Evolutionary conservation across 2,797 vertebrate species (phyloP).

Genomic region (Coranthus polyacanthus): DNA sequence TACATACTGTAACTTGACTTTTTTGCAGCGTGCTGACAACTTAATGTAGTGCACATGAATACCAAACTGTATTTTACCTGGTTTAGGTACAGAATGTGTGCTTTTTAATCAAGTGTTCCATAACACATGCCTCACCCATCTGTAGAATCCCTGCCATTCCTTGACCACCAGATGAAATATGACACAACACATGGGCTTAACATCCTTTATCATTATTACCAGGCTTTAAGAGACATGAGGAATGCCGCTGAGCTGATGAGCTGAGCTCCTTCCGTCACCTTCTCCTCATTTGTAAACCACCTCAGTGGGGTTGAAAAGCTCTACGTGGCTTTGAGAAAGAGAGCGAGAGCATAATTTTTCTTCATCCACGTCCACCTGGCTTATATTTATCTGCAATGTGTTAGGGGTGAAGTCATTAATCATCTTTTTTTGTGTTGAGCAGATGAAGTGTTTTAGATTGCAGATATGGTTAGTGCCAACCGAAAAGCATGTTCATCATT

Average conservation of each 20-base stretch:
- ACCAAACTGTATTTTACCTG: conserved; percentile 2
- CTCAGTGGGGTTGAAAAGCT: conserved; percentile 2
- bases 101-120: conserved; percentile 2
- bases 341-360: conserved; percentile 29
- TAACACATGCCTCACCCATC: conserved; percentile 25
- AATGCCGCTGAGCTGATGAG: conserved; percentile 8
- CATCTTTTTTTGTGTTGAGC: conserved; percentile 31
- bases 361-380: conserved; percentile 54
- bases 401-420: conserved; percentile 33
- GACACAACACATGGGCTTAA: conserved; percentile 10
- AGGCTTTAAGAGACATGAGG: not conserved
- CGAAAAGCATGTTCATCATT: conserved; percentile 46
- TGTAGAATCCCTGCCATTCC: conserved; percentile 19
- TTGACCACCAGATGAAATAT: conserved; percentile 34
- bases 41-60: conserved; percentile 3
- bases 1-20: not conserved
- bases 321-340: not conserved
- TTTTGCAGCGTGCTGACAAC: not conserved
- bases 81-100: not conserved
- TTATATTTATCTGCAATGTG: conserved; percentile 39
- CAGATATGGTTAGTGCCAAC: conserved; percentile 31
- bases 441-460: conserved; percentile 44
- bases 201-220: conserved; percentile 26
- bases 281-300: conserved; percentile 35
- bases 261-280: not conserved